phyloP scores from a whole-genome alignment of 2,113 vertebrate species.

The Tragelaphus buxtoni region DNA sequence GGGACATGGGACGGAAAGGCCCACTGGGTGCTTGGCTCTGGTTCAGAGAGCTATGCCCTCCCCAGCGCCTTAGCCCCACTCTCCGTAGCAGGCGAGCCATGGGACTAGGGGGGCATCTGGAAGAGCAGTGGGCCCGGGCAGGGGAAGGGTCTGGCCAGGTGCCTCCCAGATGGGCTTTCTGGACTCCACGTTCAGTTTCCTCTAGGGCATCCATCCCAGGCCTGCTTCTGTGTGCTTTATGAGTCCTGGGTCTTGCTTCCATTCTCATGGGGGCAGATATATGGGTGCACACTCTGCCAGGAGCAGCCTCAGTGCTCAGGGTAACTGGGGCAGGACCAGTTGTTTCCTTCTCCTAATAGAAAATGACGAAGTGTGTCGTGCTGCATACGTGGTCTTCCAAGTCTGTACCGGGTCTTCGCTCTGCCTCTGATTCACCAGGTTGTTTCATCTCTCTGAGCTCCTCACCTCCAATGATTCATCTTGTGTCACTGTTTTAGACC shows the following conservation, averaged over 20 bases:
- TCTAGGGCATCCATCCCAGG: neutral
- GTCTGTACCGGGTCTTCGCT: neutral
- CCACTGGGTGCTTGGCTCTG: neutral
- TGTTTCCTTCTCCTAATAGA: neutral
- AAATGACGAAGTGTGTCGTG: accelerated
- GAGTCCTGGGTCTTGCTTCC: neutral
- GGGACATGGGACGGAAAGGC: neutral
- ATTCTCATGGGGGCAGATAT: neutral
- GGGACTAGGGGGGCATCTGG: neutral
- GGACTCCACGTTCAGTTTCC: neutral
- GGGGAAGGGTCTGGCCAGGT: neutral
- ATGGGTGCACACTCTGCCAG: neutral
- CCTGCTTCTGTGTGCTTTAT: neutral
- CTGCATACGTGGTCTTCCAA: accelerated
- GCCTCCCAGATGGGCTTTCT: neutral
- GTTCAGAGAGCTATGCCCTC: neutral
- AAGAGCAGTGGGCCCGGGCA: neutral
- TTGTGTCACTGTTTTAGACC: neutral
- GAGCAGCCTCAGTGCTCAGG: neutral
- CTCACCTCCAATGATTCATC: neutral
- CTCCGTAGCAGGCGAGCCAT: neutral
- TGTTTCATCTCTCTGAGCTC: neutral
- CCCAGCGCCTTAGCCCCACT: neutral
- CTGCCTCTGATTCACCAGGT: neutral
- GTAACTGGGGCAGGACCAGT: neutral